Percentiles rank a stretch among this genome's conserved stretches.
Evolutionary conservation across 2,888 invertebrate species (phyloP).

Genomic region (Limulus polyphemus): DNA sequence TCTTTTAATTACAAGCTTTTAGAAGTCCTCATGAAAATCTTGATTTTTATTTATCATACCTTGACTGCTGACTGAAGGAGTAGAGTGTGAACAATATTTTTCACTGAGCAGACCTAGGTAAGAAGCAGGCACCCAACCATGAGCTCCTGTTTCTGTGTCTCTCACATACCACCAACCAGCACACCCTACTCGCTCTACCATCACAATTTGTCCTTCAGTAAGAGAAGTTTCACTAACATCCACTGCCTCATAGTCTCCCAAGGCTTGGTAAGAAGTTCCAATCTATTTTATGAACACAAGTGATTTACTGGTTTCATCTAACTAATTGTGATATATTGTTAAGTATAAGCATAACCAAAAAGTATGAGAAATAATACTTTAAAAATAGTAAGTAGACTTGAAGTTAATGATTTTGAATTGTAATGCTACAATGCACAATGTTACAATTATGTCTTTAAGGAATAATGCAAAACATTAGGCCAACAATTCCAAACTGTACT

Average conservation of each 20-base stretch:
- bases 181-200: slow-evolving; percentile 59
- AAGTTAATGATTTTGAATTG: too few relatives aligned
- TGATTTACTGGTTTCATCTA: too few relatives aligned
- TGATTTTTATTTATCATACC: slow-evolving; percentile 18
- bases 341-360: too few relatives aligned
- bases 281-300: slow-evolving; percentile 3
- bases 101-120: slow-evolving; percentile 57
- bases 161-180: slow-evolving; percentile 35
- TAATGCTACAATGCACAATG: too few relatives aligned
- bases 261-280: slow-evolving; percentile 58
- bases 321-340: too few relatives aligned
- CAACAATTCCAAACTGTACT: too few relatives aligned
- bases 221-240: slow-evolving; percentile 81
- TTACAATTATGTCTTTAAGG: too few relatives aligned
- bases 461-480: too few relatives aligned
- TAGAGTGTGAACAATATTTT: slow-evolving; percentile 25
- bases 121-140: slow-evolving; percentile 86
- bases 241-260: slow-evolving; percentile 85
- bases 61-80: slow-evolving; percentile 31
- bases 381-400: too few relatives aligned
- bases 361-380: too few relatives aligned
- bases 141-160: slow-evolving; percentile 47
- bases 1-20: too few relatives aligned
- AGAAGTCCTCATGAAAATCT: too few relatives aligned
- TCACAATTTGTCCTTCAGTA: slow-evolving; percentile 77